A percentile compares a stretch with the other conserved stretches of the same genome.
Conservation (phyloP, 2,888 invertebrate genomes). For the Hipparchia semele region DNA sequence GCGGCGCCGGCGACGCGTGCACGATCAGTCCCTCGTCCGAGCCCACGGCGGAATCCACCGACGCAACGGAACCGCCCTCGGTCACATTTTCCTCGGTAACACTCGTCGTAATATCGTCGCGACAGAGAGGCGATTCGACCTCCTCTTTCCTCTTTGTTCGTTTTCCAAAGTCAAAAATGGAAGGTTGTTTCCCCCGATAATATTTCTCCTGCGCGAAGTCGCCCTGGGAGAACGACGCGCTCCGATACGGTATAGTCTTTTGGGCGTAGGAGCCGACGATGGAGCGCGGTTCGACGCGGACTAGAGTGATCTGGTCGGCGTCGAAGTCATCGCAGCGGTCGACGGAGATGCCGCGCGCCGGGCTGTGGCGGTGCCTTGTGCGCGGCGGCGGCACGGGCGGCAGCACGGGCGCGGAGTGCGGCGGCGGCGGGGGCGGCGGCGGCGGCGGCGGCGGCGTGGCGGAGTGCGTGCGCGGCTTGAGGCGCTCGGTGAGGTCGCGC, state of each 20-base stretch:
- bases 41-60: constrained; percentile 84
- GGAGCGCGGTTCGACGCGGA: constrained; percentile 83
- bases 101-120: constrained; percentile 64
- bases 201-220: constrained; percentile 87
- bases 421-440: constrained; percentile 70
- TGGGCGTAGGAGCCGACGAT: constrained; percentile 85
- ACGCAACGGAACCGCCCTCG: constrained; percentile 80
- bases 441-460: constrained; percentile 59
- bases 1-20: constrained; percentile 69
- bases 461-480: constrained; percentile 83
- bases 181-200: constrained; percentile 66
- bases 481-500: constrained; percentile 91
- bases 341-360: constrained; percentile 73
- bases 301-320: constrained; percentile 76
- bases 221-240: constrained; percentile 94
- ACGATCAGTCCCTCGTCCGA: constrained; percentile 82
- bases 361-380: constrained; percentile 78
- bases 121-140: constrained; percentile 48
- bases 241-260: constrained; percentile 89
- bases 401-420: constrained; percentile 78
- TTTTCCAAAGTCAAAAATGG: constrained; percentile 73
- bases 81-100: constrained; percentile 67
- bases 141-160: constrained; percentile 55
- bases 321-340: constrained; percentile 76
- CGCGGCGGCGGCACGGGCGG: constrained; percentile 83